Evolutionary conservation across 2,797 vertebrate genomes (phyloP), one percentile per base, ranked within the genome.

Genomic region (Sitta carolinensis): DNA sequence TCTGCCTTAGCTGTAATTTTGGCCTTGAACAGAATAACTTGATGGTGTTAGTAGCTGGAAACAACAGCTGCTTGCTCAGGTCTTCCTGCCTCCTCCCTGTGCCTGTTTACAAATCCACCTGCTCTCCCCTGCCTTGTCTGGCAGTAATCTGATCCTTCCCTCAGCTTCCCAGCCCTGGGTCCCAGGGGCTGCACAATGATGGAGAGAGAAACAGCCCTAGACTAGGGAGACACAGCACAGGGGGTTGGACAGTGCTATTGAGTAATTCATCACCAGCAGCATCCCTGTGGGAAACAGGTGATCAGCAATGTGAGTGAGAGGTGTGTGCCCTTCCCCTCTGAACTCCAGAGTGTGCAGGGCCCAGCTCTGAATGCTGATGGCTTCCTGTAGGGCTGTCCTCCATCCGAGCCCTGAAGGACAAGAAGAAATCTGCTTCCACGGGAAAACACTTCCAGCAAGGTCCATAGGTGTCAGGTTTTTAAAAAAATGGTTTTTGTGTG

Each of bases 1-100:
- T 54, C 79, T 74, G 15, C 52, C 18, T 23, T 29, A 45, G 62
- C 68, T 80, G 51, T 92, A 92, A 88, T 83, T 92, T 86, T 78
- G 91, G 72, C 85, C 90, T 50, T 73, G 52, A 93, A 88, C 70
- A 69, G 55, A 83, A 86, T 70, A 90, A 88, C 47, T n/a, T 63
- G 75, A 79, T 74, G 2, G 16, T 77, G 73, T 63, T 79, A 52
- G 80, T 69, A 66, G 73, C 77, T 94, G 92, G 79, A 91, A 96
- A 97, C 63, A 94, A 50, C 94, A 95, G 78, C 67, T 52, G 5
- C 76, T 87, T 94, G 68, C 90, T 96, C 75, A 47, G 11, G 5
- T 80, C 83, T 70, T 76, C 59, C 7, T 57, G 20, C 61, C 5
- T 86, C 22, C 47, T 76, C 55, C 48, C 62, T 47, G 40, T 72